Base-by-base conservation (phyloP, 2,113 vertebrate species). In the Corythoichthys haematopterus region DNA sequence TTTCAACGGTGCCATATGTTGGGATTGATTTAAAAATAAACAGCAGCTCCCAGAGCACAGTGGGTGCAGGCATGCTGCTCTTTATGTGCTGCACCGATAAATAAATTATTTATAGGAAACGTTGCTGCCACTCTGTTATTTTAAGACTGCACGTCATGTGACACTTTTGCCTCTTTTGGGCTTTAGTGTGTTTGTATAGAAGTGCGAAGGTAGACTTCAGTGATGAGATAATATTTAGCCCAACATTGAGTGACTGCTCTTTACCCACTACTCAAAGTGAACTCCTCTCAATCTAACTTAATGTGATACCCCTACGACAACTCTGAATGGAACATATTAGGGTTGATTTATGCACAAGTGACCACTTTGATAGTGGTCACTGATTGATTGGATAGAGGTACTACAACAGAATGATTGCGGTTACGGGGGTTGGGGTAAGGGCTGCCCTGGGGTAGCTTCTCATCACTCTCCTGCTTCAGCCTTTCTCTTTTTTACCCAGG, bases 91-190 rank as follows among this genome's bases (percentile, higher is more conserved):
- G 63, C 43, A 69, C 51, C 75, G 69, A 72, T 66, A 78, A 80
- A 81, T 88, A 71, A 69, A 83, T 82, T 52, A 85, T 87, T 85
- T 69, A 84, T 64, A 66, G 74, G 74, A 57, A 76, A 72, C 40
- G n/a, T 65, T 28, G 65, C 72, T 81, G 70, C 70, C 74, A 62
- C 77, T 76, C 68, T 12, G 80, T 76, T 86, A 84, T 86, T 80
- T 84, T 80, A 75, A 68, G 74, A 68, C 65, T 6, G 28, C 43
- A n/a, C 9, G 16, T 63, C 64, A 71, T 71, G 76, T 74, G 73
- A 67, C 33, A 68, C 40, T 4, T 48, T 16, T 60, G 10, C 33
- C 70, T 58, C 33, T 59, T 61, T 43, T 4, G 38, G 45, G 14
- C 8, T 58, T 64, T 10, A 28, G 68, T 51, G 68, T 61, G 66